phyloP scores from a whole-genome alignment of 2,888 invertebrate species.

The Drosophila merina region DNA sequence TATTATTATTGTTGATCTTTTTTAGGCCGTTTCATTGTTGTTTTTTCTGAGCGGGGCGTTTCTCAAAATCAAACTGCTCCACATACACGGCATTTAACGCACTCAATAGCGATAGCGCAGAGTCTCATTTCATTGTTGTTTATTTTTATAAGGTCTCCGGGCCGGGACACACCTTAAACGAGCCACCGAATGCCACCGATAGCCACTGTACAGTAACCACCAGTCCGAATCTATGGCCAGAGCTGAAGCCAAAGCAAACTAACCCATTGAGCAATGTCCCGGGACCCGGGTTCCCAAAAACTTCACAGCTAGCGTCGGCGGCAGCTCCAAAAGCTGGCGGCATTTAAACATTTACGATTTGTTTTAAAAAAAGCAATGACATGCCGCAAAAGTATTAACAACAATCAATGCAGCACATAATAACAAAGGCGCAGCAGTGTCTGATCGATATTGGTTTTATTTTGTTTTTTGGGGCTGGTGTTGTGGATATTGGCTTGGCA shows the following conservation, averaged over 20 bases:
- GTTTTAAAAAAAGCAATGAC: conserved; percentile 72
- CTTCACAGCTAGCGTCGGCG: conserved; percentile 33
- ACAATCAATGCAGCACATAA: conserved; percentile 48
- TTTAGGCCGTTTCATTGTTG: conserved; percentile 73
- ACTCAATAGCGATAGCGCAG: conserved; percentile 54
- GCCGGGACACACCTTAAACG: conserved; percentile 69
- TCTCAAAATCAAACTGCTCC: conserved; percentile 75
- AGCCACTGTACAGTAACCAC: conserved; percentile 64
- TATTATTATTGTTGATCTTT: conserved; percentile 59
- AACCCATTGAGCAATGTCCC: conserved; percentile 32
- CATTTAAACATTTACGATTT: conserved; percentile 74
- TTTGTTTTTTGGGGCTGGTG: conserved; percentile 5
- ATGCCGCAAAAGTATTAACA: conserved; percentile 54
- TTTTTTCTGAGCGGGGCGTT: conserved; percentile 63
- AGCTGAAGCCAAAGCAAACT: conserved; percentile 2
- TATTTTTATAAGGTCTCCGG: conserved; percentile 68
- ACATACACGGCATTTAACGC: conserved; percentile 73
- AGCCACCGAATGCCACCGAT: conserved; percentile 68
- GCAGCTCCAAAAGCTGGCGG: conserved; percentile 58
- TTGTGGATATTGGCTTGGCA: conserved; percentile 47
- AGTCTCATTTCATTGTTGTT: conserved; percentile 51
- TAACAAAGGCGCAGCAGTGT: conserved; percentile 62
- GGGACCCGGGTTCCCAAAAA: conserved; percentile 30
- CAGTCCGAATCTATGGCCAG: background rate
- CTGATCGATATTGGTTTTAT: conserved; percentile 44